These are phyloP conservation scores for Pseudomyrmex dendroicus DNA, from an alignment of 1,140 invertebrate species.

Conservation along the genomic window DNA sequence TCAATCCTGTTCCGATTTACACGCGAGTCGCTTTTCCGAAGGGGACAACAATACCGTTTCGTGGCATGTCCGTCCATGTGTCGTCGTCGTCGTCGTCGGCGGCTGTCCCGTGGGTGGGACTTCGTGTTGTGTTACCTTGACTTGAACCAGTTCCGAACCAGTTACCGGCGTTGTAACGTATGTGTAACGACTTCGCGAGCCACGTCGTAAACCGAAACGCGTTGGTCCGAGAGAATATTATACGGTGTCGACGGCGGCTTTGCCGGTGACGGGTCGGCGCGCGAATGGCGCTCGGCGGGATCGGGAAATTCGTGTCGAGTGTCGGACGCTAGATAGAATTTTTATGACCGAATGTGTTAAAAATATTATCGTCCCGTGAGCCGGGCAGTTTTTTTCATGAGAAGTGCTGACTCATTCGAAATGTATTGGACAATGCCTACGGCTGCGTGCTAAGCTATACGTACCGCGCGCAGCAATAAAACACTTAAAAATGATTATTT, in stretches of 20 bases:
- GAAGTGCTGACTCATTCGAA: conserved; percentile 39
- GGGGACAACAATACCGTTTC: conserved; percentile 10
- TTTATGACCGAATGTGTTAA: conserved; percentile 57
- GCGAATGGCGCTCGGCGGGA: neutral
- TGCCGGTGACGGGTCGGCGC: conserved; percentile 21
- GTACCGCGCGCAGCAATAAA: conserved; percentile 11
- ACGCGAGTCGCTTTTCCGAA: neutral
- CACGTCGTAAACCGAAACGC: conserved; percentile 46
- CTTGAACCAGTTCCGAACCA: neutral
- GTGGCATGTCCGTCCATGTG: neutral
- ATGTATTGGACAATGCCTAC: conserved; percentile 55
- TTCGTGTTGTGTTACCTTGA: neutral
- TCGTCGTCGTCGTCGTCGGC: neutral
- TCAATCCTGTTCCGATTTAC: neutral
- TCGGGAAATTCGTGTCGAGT: conserved; percentile 31
- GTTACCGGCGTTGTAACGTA: conserved; percentile 12
- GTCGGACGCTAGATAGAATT: conserved; percentile 46
- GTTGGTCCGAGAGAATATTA: conserved; percentile 40
- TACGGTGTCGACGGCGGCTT: conserved; percentile 6
- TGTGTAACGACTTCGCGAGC: conserved; percentile 40
- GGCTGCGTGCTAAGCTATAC: neutral
- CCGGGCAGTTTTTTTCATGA: neutral
- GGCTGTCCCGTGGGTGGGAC: neutral
- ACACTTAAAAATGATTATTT: conserved; percentile 33
- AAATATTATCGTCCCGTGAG: conserved; percentile 48